phyloP scores from a whole-genome alignment of 2,888 invertebrate genomes.

The Listrodromus nycthemerus region DNA sequence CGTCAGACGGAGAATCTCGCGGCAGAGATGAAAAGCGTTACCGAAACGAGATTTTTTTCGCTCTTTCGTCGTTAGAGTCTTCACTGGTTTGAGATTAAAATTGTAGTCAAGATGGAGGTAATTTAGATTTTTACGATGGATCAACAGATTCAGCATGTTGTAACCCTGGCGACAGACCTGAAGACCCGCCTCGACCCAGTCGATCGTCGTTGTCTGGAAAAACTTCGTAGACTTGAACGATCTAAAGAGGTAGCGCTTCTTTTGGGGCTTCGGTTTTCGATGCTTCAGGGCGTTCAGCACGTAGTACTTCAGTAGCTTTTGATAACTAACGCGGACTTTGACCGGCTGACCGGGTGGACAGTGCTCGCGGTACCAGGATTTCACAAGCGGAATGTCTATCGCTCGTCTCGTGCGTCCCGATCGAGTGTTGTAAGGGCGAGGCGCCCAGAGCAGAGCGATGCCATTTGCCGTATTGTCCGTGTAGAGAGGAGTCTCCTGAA shows the following conservation, averaged over 20 bases:
- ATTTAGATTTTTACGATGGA: constrained; percentile 99
- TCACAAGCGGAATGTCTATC: constrained; percentile 98
- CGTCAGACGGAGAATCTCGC: constrained; percentile 99
- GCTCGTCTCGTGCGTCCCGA: constrained; percentile 97
- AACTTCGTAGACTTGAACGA: constrained; percentile 99
- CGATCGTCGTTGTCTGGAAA: constrained; percentile 99
- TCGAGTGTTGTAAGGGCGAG: constrained; percentile 98
- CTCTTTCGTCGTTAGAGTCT: constrained; percentile 99
- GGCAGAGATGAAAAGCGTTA: constrained; percentile 99
- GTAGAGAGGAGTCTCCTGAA: constrained; percentile 97
- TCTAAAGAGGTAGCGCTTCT: constrained; percentile 98
- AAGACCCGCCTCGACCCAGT: constrained; percentile 99
- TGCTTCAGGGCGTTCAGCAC: constrained; percentile 99
- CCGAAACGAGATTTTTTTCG: constrained; percentile 99
- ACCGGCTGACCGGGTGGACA: constrained; percentile 98
- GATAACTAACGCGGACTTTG: constrained; percentile 99
- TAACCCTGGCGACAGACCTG: constrained; percentile 99
- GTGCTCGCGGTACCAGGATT: constrained; percentile 98
- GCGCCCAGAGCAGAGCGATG: constrained; percentile 98
- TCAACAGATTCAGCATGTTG: constrained; percentile 99
- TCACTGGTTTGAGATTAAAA: constrained; percentile 99
- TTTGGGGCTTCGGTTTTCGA: constrained; percentile 98
- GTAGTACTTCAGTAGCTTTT: constrained; percentile 98
- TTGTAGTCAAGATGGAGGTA: constrained; percentile 99
- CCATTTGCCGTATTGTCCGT: constrained; percentile 99